A percentile compares a stretch with the other conserved stretches of the same genome.
phyloP scores from a whole-genome alignment of 2,888 invertebrate genomes.

The Entomobrya multifasciata region DNA sequence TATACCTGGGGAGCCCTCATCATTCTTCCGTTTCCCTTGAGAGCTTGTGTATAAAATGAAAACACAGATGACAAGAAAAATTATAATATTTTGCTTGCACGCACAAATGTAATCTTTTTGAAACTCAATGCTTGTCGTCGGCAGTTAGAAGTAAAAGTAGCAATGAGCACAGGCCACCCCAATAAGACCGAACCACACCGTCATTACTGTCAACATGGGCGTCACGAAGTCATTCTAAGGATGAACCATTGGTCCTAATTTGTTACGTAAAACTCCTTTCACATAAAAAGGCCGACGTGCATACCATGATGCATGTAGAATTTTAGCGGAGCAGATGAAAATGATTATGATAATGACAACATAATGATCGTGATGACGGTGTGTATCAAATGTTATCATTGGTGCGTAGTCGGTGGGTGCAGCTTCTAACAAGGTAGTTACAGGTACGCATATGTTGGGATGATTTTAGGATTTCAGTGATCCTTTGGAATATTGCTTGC shows the following conservation, averaged over 20 bases:
- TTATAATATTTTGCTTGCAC: neutral
- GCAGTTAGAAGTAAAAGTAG: slow-evolving; percentile 26
- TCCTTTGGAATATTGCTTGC: too few species aligned
- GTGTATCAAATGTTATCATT: slow-evolving; percentile 48
- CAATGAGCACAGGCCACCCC: slow-evolving; percentile 60
- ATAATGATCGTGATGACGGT: slow-evolving; percentile 52
- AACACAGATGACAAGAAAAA: slow-evolving; percentile 22
- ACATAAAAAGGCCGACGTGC: slow-evolving; percentile 26
- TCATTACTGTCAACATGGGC: slow-evolving; percentile 76
- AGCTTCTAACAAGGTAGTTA: neutral
- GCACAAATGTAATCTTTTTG: slow-evolving; percentile 54
- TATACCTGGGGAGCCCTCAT: slow-evolving; percentile 65
- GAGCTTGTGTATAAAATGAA: neutral
- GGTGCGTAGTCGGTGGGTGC: slow-evolving; percentile 53
- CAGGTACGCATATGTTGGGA: neutral
- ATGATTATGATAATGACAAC: slow-evolving; percentile 67
- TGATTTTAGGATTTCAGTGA: too few species aligned
- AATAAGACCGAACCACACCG: slow-evolving; percentile 68
- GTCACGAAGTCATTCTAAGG: slow-evolving; percentile 72
- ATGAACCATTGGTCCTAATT: slow-evolving; percentile 70
- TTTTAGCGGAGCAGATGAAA: slow-evolving; percentile 57
- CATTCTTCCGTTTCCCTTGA: neutral
- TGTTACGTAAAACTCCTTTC: slow-evolving; percentile 64
- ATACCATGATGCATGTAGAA: neutral
- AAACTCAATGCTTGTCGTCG: slow-evolving; percentile 71